These are phyloP conservation scores for Gallinago stenura DNA, from an alignment of 2,797 vertebrate genomes.

Conservation along the genomic window DNA sequence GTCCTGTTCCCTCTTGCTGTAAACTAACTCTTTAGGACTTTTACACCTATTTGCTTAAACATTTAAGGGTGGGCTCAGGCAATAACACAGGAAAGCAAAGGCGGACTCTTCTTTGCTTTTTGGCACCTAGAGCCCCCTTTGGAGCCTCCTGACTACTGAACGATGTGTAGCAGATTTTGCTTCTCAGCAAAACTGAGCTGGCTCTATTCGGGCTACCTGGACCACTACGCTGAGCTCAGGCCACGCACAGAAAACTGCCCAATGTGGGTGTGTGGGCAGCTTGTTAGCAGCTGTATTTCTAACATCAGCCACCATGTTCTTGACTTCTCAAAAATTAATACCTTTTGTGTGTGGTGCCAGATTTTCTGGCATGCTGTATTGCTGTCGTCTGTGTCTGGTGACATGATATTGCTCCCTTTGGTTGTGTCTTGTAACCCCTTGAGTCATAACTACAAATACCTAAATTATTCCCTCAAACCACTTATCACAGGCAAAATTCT, in stretches of 20 bases:
- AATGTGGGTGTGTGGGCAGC: neutral
- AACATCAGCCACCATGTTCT: neutral
- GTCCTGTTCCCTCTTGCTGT: neutral
- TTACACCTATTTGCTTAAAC: neutral
- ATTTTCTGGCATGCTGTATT: neutral
- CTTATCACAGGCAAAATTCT: neutral
- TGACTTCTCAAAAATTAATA: neutral
- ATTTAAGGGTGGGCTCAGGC: neutral
- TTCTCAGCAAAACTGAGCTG: neutral
- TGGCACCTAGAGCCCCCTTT: neutral
- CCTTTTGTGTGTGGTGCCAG: neutral
- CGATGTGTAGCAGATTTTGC: neutral
- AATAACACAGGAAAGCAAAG: neutral
- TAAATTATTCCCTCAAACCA: neutral
- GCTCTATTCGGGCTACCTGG: neutral
- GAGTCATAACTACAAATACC: neutral
- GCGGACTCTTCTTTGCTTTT: neutral
- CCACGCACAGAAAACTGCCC: neutral
- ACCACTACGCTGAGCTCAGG: neutral
- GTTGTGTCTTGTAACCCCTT: neutral
- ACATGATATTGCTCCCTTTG: neutral
- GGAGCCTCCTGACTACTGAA: neutral
- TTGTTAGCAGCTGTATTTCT: neutral
- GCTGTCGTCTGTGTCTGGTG: neutral
- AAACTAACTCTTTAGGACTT: neutral